Evolutionary conservation across 2,113 vertebrate species (phyloP).

Genomic region (Nymphicus hollandicus): DNA sequence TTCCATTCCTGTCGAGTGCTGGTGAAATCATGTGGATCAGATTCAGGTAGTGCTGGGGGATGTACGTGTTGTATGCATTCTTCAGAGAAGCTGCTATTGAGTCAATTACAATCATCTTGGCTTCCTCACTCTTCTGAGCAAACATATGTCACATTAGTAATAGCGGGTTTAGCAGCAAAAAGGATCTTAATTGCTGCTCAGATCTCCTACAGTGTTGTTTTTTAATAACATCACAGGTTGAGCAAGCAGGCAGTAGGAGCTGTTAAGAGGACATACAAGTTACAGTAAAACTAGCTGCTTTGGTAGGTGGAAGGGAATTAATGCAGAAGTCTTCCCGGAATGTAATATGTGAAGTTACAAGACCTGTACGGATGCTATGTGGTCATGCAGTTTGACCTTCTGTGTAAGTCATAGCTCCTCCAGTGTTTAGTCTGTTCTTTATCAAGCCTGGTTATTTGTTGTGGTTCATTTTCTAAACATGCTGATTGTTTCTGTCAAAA

Average conservation of each 20-base stretch:
- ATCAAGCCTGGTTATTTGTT: background rate
- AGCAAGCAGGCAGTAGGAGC: background rate
- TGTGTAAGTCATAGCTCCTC: background rate
- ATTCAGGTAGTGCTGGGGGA: background rate
- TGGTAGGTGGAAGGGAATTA: background rate
- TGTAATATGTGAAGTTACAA: background rate
- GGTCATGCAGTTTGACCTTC: background rate
- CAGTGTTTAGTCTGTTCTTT: background rate
- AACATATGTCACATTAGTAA: fast-evolving
- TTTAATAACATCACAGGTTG: background rate
- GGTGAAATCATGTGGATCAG: background rate
- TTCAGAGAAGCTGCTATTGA: background rate
- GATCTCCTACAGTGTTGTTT: background rate
- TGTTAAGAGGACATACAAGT: background rate
- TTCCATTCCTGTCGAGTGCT: background rate
- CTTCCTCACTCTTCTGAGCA: background rate
- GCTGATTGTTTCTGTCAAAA: background rate
- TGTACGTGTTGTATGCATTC: fast-evolving
- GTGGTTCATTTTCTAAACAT: background rate
- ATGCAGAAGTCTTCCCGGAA: background rate
- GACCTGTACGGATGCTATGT: background rate
- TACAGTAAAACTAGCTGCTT: background rate
- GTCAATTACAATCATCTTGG: background rate
- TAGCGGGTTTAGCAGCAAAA: background rate
- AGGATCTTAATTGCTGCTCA: background rate